phyloP scores from a whole-genome alignment of 2,113 vertebrate species.

The Craseonycteris thonglongyai region DNA sequence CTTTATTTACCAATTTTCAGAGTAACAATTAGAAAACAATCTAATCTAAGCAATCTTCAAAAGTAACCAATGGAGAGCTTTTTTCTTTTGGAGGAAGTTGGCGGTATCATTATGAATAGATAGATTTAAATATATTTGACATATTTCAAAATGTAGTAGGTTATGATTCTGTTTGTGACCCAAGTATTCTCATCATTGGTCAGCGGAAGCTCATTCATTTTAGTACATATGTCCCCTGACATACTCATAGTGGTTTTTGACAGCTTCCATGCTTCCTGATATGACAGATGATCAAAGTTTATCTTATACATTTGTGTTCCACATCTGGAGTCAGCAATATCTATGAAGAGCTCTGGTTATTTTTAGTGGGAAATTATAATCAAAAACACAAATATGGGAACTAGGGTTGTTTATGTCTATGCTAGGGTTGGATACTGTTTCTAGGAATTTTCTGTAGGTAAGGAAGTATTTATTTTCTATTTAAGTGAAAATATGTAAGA shows the following conservation, averaged over 20 bases:
- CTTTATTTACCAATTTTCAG: neutral
- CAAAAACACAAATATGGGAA: neutral
- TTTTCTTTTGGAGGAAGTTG: neutral
- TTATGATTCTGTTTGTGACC: neutral
- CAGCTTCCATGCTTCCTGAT: neutral
- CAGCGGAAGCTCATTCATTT: neutral
- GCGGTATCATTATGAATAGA: neutral
- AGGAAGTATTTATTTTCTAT: neutral
- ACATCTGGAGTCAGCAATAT: neutral
- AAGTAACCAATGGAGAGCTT: neutral
- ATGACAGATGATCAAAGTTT: neutral
- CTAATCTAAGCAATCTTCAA: neutral
- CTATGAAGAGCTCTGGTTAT: neutral
- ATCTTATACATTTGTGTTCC: neutral
- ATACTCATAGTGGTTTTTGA: neutral
- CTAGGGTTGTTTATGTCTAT: neutral
- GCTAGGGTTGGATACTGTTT: neutral
- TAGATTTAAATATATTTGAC: neutral
- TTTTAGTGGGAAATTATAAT: neutral
- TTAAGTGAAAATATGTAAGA: neutral
- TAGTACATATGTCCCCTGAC: neutral
- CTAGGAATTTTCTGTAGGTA: neutral
- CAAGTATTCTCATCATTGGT: neutral
- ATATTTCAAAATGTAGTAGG: neutral
- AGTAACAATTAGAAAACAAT: neutral